These are phyloP conservation scores for Carcina quercana DNA, from an alignment of 2,888 invertebrate species.

Conservation along the genomic window DNA sequence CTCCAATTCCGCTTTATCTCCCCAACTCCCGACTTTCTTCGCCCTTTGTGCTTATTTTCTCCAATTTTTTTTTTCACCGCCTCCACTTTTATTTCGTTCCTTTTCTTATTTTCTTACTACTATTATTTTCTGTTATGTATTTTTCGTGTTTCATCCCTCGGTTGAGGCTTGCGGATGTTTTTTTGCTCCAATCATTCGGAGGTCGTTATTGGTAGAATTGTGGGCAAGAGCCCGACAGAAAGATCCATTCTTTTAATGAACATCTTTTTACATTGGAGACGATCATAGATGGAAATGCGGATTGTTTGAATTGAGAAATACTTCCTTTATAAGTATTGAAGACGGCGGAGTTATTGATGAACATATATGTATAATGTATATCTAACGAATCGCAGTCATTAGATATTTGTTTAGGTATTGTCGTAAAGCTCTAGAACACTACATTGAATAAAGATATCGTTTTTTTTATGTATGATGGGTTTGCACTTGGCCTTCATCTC, in stretches of 20 bases:
- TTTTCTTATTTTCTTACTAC: conserved; percentile 62
- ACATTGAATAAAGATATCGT: too few species aligned
- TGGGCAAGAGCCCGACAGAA: conserved; percentile 53
- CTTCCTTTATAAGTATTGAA: not conserved
- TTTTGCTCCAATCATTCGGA: conserved; percentile 63
- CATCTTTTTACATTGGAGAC: conserved; percentile 45
- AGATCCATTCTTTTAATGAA: conserved; percentile 64
- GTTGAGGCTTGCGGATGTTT: conserved; percentile 37
- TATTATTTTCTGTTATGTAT: conserved; percentile 71
- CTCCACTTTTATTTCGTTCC: conserved; percentile 64
- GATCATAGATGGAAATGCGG: conserved; percentile 41
- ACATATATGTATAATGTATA: too few species aligned
- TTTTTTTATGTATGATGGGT: too few species aligned
- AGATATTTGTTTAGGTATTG: too few species aligned
- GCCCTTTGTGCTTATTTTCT: conserved; percentile 71
- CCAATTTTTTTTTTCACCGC: conserved; percentile 62
- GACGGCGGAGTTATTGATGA: too few species aligned
- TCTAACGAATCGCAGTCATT: too few species aligned
- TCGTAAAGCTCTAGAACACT: too few species aligned
- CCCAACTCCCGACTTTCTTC: conserved; percentile 58
- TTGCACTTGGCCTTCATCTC: too few species aligned
- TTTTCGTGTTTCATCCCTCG: conserved; percentile 60
- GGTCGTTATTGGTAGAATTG: conserved; percentile 64
- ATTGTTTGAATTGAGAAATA: conserved; percentile 21
- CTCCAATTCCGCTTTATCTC: conserved; percentile 74